A percentile compares a stretch with the other conserved stretches of the same genome.
These are phyloP conservation scores for Rhynchotus rufescens DNA, from an alignment of 2,797 vertebrate genomes.

Conservation along the genomic window DNA sequence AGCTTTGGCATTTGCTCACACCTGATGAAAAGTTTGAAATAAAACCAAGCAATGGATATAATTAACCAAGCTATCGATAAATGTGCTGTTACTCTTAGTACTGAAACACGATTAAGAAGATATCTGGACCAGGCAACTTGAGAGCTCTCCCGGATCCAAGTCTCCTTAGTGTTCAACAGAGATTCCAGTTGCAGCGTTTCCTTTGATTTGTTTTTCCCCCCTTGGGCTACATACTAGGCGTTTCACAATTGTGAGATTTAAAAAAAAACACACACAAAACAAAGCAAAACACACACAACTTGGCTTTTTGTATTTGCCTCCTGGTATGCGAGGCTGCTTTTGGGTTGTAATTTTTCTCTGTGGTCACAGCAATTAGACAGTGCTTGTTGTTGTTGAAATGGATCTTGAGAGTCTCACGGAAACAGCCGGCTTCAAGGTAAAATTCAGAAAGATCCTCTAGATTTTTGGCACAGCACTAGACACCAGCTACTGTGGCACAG, in stretches of 20 bases:
- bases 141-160: not conserved
- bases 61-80: not conserved
- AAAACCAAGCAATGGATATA: not conserved
- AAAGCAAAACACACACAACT: not conserved
- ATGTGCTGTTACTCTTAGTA: not conserved
- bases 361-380: not conserved
- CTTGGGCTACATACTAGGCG: not conserved
- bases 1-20: not conserved
- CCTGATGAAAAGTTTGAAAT: not conserved
- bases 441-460: not conserved
- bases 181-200: not conserved
- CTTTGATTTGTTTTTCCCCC: not conserved
- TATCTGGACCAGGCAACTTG: not conserved
- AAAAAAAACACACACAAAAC: not conserved
- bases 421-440: constrained; percentile 30
- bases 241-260: not conserved
- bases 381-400: not conserved
- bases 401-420: not conserved
- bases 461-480: constrained; percentile 9
- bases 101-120: not conserved
- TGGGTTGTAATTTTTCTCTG: not conserved
- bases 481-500: constrained; percentile 19
- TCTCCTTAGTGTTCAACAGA: not conserved
- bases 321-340: not conserved
- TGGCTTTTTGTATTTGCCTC: not conserved